Evolutionary conservation across 2,797 vertebrate genomes (phyloP).

Genomic region (Amblyraja radiata): DNA sequence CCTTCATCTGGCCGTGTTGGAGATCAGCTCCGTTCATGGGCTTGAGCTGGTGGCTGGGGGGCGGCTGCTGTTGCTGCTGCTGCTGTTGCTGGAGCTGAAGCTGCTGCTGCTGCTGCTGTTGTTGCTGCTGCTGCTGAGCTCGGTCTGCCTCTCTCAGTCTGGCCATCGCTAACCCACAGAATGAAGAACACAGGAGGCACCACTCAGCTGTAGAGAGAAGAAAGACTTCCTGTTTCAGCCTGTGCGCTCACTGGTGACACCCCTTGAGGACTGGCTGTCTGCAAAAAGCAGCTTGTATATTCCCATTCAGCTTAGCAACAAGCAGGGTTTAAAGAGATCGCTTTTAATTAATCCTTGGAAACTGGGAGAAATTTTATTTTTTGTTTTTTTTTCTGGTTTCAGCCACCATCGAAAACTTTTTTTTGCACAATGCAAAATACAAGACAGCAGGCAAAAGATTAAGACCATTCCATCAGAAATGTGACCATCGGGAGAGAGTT

Average conservation of each 20-base stretch:
- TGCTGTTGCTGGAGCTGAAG: slow-evolving; percentile 62
- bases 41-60: slow-evolving; percentile 73
- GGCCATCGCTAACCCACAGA: slow-evolving; percentile 85
- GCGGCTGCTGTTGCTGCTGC: slow-evolving; percentile 66
- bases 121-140: slow-evolving; percentile 78
- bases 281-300: slow-evolving; percentile 10
- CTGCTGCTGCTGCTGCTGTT: slow-evolving; percentile 67
- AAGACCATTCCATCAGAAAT: neutral
- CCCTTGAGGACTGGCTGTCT: slow-evolving; percentile 29
- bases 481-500: neutral
- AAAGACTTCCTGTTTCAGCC: slow-evolving; percentile 36
- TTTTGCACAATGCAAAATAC: neutral
- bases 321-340: neutral
- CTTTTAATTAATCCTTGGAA: slow-evolving; percentile 14
- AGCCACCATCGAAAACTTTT: neutral
- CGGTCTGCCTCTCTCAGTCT: slow-evolving; percentile 82
- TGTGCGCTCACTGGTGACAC: slow-evolving; percentile 26
- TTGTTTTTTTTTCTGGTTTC: neutral
- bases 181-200: slow-evolving; percentile 27
- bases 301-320: neutral
- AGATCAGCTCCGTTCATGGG: slow-evolving; percentile 80
- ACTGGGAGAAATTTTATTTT: too few species aligned
- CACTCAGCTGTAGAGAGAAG: slow-evolving; percentile 32
- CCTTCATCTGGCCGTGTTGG: slow-evolving; percentile 83
- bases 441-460: neutral